phyloP scores from a whole-genome alignment of 2,797 vertebrate species.

The Perodicticus potto region DNA sequence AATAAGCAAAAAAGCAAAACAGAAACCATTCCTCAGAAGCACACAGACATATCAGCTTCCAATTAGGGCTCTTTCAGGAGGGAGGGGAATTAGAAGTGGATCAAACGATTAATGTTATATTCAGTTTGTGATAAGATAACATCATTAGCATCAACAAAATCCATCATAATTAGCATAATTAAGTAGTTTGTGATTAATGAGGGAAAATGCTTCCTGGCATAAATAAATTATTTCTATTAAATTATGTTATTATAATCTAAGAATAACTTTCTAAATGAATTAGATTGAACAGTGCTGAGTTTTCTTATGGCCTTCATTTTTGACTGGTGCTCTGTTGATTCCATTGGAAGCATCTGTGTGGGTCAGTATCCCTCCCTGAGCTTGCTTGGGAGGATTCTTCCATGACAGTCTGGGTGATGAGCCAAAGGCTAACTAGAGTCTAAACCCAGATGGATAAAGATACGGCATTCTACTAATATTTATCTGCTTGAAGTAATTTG shows the following conservation, averaged over 20 bases:
- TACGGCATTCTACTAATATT: background rate
- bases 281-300: background rate
- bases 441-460: background rate
- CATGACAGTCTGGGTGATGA: background rate
- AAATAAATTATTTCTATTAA: conserved; percentile 11
- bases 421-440: background rate
- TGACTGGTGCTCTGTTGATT: background rate
- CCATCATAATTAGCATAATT: background rate
- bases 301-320: conserved; percentile 1
- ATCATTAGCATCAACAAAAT: conserved; percentile 8
- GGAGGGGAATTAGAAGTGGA: background rate
- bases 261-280: conserved; percentile 49
- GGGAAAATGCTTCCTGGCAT: background rate
- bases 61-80: background rate
- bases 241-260: conserved; percentile 18
- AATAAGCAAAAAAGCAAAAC: background rate
- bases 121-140: background rate
- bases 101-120: background rate
- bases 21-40: background rate
- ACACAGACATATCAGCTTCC: conserved; percentile 8
- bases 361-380: background rate
- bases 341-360: background rate
- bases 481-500: background rate
- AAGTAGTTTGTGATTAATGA: background rate
- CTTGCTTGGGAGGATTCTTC: background rate